Evolutionary conservation across 1,140 invertebrate species (phyloP).

Genomic region (Leptinotarsa defecta): DNA sequence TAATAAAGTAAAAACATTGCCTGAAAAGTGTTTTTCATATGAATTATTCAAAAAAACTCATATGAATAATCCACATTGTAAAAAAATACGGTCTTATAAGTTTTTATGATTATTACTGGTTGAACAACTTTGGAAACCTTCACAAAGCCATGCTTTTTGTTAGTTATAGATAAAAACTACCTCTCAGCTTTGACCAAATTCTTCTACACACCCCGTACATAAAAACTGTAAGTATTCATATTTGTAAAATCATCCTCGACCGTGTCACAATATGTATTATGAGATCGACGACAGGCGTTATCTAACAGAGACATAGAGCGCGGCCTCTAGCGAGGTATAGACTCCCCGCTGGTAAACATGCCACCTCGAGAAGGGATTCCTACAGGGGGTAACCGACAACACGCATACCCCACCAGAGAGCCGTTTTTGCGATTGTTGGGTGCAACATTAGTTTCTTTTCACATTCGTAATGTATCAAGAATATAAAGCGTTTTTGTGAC

Average conservation of each 20-base stretch:
- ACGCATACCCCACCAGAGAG: conserved; percentile 2
- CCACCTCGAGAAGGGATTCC: conserved; percentile 7
- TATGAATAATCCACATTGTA: no score
- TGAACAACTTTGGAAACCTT: no score
- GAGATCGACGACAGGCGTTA: conserved; percentile 1
- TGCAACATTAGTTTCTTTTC: background rate
- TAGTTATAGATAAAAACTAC: no score
- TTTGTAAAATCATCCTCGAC: background rate
- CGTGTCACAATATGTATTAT: conserved; percentile 1
- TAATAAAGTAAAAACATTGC: no score
- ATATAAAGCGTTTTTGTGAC: background rate
- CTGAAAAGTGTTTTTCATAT: no score
- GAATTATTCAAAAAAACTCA: no score
- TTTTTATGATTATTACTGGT: no score
- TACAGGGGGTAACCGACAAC: background rate
- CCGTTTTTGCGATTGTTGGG: background rate
- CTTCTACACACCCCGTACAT: background rate
- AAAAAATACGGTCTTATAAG: no score
- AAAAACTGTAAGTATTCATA: background rate
- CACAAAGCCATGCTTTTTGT: no score
- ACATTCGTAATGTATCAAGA: background rate
- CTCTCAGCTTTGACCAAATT: no score
- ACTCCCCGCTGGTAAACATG: background rate
- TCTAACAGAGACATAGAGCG: background rate
- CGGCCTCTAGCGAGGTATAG: background rate